phyloP scores from a whole-genome alignment of 2,888 invertebrate species.

The Synergus japonicus region DNA sequence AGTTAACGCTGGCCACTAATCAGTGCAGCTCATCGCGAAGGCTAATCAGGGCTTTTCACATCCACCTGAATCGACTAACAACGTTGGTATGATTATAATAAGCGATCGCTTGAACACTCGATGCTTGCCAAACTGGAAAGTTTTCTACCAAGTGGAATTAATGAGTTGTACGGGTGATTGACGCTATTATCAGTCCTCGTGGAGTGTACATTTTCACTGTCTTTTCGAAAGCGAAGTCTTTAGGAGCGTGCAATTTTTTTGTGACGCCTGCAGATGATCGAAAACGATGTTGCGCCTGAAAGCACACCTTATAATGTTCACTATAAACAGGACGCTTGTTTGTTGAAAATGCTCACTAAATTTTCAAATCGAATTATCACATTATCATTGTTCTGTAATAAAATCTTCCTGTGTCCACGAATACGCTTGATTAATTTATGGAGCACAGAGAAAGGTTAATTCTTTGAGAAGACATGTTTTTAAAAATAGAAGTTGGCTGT shows the following conservation, averaged over 20 bases:
- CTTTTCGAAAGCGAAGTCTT: conserved; percentile 24
- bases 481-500: too few relatives aligned
- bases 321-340: not conserved
- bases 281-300: not conserved
- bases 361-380: conserved; percentile 7
- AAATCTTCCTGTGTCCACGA: too few relatives aligned
- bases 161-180: conserved; percentile 66
- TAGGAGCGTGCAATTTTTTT: not conserved
- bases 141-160: conserved; percentile 73
- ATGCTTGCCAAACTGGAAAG: conserved; percentile 75
- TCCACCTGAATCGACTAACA: conserved; percentile 28
- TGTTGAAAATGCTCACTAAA: conserved; percentile 15
- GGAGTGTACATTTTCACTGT: conserved; percentile 52
- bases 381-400: too few relatives aligned
- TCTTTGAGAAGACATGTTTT: too few relatives aligned
- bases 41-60: conserved; percentile 42
- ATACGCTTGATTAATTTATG: too few relatives aligned
- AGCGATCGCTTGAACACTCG: conserved; percentile 71
- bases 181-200: conserved; percentile 66
- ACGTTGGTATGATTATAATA: conserved; percentile 64
- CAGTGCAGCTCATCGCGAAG: conserved; percentile 56
- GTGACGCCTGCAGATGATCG: not conserved
- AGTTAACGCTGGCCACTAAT: conserved; percentile 69
- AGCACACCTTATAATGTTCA: not conserved
- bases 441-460: too few relatives aligned